Base-by-base conservation (phyloP, 2,113 vertebrate species). In the Cyprichromis sp. region DNA sequence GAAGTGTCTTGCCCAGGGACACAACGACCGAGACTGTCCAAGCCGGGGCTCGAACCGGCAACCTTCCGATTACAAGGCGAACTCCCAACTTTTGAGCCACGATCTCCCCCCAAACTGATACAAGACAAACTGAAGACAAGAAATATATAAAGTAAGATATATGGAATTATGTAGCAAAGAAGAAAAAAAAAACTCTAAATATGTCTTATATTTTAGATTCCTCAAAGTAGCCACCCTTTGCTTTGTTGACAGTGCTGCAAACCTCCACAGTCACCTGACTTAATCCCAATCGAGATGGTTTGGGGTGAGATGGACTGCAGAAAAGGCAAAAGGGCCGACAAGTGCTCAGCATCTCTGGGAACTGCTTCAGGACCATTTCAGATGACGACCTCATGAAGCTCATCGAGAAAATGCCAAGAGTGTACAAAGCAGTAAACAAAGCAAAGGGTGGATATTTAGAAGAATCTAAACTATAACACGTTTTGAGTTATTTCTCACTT, bases 371-470 rank as follows among this genome's bases (percentile, higher is more conserved):
- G 13, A 29, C 55, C 55, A 59, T 59, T 59, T 59, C 55, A 59
- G 13, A 14, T 57, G 54, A 29, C 12, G 3, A 14, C 54, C 54
- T 29, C 54, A 8, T 29, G 13, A 59, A 59, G 55, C 26, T 31
- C 55, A 31, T 2, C 0, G 8, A 59, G 14, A 59, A 29, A 59
- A 59, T 59, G 26, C 24, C 55, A 59, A 59, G 4, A 0, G 57
- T 31, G 57, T 61, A 4, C 26, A 31, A 31, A 0, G 0, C 14
- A 61, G 26, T 61, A 31, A 61, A 17, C 14, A 31, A 61, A 0
- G 26, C 57, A 61, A 61, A 61, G 14, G 57, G 5, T 61, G 26
- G 26, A 6, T 61, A 61, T 61, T 61, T 61, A 10, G 26, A 61
- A 61, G 26, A 61, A 61, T 17, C 57, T 61, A 31, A 61, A 31